Percentiles rank a stretch among this genome's conserved stretches.
These are phyloP conservation scores for Ips typographus DNA, from an alignment of 1,140 invertebrate species.

Conservation along the genomic window DNA sequence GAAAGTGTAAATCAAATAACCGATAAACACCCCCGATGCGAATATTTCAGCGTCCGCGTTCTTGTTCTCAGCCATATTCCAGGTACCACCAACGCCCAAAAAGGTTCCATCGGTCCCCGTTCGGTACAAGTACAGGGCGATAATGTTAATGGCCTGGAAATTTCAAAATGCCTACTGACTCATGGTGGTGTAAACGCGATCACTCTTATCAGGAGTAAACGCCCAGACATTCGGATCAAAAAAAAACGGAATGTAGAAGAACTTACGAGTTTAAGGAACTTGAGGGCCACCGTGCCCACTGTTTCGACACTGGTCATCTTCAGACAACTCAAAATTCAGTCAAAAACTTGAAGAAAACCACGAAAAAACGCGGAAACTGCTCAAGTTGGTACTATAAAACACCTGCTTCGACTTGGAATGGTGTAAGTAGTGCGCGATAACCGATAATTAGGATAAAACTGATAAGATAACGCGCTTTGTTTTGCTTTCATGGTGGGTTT, in stretches of 20 bases:
- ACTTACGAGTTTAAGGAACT: conserved; percentile 38
- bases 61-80: conserved; percentile 84
- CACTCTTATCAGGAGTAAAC: conserved; percentile 13
- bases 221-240: conserved; percentile 13
- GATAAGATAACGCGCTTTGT: conserved; percentile 31
- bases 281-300: conserved; percentile 35
- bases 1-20: conserved; percentile 78
- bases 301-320: conserved; percentile 36
- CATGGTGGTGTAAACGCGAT: too few species aligned
- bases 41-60: conserved; percentile 82
- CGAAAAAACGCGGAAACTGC: neutral
- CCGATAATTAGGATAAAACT: conserved; percentile 23
- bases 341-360: conserved; percentile 39
- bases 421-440: conserved; percentile 19
- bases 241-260: neutral
- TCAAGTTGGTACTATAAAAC: conserved; percentile 11
- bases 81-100: conserved; percentile 79
- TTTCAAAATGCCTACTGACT: neutral
- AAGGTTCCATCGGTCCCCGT: conserved; percentile 77
- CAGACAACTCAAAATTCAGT: conserved; percentile 1
- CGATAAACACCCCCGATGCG: conserved; percentile 80
- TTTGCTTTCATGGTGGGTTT: conserved; percentile 10
- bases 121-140: conserved; percentile 69
- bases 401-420: conserved; percentile 32
- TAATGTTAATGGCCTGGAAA: conserved; percentile 73